phyloP scores from a whole-genome alignment of 1,140 invertebrate species.

The Zeugodacus cucurbitae region DNA sequence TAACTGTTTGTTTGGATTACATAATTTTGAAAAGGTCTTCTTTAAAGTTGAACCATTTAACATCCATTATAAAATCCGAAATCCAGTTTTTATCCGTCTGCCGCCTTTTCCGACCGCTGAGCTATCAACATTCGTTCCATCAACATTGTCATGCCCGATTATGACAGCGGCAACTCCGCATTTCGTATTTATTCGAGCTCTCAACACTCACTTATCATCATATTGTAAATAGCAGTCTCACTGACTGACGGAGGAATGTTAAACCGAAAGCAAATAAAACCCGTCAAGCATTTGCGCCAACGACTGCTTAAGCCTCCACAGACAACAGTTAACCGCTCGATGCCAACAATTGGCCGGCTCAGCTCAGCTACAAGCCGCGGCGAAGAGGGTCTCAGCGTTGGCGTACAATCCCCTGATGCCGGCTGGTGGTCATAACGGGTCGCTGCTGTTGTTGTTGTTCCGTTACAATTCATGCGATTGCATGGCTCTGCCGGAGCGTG shows the following conservation, averaged over 20 bases:
- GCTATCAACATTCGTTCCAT: too few species aligned
- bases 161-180: too few species aligned
- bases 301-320: background rate
- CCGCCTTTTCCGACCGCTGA: too few species aligned
- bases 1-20: too few species aligned
- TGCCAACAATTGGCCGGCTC: background rate
- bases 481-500: background rate
- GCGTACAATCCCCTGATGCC: background rate
- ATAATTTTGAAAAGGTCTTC: too few species aligned
- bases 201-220: background rate
- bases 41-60: too few species aligned
- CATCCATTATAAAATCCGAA: too few species aligned
- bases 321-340: background rate
- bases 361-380: background rate
- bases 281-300: background rate
- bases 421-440: background rate
- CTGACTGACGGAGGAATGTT: background rate
- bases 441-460: background rate
- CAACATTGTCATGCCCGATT: too few species aligned
- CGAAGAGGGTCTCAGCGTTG: background rate
- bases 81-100: too few species aligned
- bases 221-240: background rate
- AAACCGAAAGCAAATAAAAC: background rate
- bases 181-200: too few species aligned
- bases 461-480: background rate